Percentiles rank a stretch among this genome's conserved stretches.
Evolutionary conservation across 2,888 invertebrate species (phyloP).

Genomic region (Oscheius sp.): DNA sequence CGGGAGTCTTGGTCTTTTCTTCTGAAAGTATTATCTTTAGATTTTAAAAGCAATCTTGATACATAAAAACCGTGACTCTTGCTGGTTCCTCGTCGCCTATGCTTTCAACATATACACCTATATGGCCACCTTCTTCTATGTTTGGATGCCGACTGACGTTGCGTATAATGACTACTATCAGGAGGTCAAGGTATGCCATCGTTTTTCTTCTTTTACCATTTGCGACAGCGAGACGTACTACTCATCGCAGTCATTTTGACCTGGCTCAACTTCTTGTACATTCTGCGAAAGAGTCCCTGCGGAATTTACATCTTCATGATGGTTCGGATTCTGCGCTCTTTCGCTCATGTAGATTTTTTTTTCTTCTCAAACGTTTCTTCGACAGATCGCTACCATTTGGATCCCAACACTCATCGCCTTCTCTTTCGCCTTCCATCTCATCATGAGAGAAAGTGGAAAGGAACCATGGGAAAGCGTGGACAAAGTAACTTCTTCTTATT

Average conservation of each 20-base stretch:
- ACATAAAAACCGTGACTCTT: conserved; percentile 48
- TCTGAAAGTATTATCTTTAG: conserved; percentile 44
- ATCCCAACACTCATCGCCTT: conserved; percentile 71
- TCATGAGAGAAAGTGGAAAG: conserved; percentile 68
- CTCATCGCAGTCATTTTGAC: conserved; percentile 70
- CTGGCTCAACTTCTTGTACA: conserved; percentile 67
- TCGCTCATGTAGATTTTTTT: conserved; percentile 59
- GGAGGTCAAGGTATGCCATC: conserved; percentile 58
- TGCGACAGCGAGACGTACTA: conserved; percentile 54
- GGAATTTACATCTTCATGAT: conserved; percentile 73
- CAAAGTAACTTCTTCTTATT: conserved; percentile 28
- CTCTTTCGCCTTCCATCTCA: conserved; percentile 70
- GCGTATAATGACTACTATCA: conserved; percentile 66
- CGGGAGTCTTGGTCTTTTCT: conserved; percentile 49
- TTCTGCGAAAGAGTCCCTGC: conserved; percentile 64
- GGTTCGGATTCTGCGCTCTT: conserved; percentile 67
- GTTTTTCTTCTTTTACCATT: conserved; percentile 13
- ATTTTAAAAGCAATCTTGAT: conserved; percentile 67
- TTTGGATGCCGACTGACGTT: conserved; percentile 68
- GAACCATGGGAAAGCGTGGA: conserved; percentile 66
- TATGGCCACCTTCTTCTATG: conserved; percentile 62
- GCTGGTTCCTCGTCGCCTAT: conserved; percentile 67
- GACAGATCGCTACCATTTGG: conserved; percentile 71
- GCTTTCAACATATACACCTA: conserved; percentile 68
- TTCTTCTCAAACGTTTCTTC: background rate